These are phyloP conservation scores for Plotosus lineatus DNA, from an alignment of 2,113 vertebrate species.

Conservation along the genomic window DNA sequence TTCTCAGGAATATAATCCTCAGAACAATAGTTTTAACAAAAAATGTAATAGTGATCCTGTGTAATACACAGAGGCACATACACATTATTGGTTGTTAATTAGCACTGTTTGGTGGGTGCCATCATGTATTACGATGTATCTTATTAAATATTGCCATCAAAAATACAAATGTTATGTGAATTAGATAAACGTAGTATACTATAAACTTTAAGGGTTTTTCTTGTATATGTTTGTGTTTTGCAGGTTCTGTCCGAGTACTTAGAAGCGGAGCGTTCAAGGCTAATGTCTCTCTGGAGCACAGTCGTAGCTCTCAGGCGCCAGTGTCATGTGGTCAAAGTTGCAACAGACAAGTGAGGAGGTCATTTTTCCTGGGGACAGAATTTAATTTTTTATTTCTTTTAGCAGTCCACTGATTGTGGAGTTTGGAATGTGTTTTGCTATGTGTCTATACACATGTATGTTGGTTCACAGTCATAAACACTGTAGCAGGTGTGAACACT, in stretches of 20 bases:
- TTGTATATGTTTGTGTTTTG: slow-evolving; percentile 28
- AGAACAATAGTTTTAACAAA: background rate
- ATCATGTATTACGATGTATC: background rate
- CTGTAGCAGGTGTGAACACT: background rate
- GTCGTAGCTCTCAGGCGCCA: slow-evolving; percentile 79
- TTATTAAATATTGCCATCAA: background rate
- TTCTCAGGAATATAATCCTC: background rate
- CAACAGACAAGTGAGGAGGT: slow-evolving; percentile 80
- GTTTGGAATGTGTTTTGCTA: background rate
- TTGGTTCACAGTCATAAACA: background rate
- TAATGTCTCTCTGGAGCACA: slow-evolving; percentile 79
- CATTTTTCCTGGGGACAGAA: background rate
- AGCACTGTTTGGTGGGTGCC: background rate
- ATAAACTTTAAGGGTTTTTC: background rate
- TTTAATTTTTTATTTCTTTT: background rate
- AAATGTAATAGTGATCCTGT: background rate
- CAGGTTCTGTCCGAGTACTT: slow-evolving; percentile 72
- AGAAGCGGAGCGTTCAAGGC: slow-evolving; percentile 69
- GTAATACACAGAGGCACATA: background rate
- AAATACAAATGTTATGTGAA: background rate
- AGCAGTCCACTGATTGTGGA: background rate
- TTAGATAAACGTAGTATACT: background rate
- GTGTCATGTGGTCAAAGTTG: slow-evolving; percentile 82
- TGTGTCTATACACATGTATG: no score
- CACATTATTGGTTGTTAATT: background rate